Evolutionary conservation across 2,797 vertebrate species (phyloP).

Genomic region (Melanotaenia maccullochi): DNA sequence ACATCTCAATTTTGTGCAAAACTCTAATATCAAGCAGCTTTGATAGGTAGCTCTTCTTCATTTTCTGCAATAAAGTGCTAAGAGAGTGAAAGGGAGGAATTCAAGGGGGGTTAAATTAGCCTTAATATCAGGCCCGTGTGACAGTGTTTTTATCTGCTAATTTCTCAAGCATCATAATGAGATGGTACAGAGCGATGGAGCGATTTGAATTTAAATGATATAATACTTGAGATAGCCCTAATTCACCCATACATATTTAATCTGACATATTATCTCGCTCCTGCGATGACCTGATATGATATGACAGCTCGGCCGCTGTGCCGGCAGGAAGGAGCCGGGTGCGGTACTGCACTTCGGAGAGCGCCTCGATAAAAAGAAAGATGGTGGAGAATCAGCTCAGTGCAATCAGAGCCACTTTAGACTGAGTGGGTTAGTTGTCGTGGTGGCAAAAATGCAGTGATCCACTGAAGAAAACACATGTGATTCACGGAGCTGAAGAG

Average conservation of each 20-base stretch:
- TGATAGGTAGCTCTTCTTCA: slow-evolving; percentile 60
- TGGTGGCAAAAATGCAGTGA: slow-evolving; percentile 12
- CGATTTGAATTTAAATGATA: slow-evolving; percentile 88
- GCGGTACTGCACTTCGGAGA: slow-evolving; percentile 33
- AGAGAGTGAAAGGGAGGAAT: slow-evolving; percentile 50
- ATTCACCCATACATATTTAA: slow-evolving; percentile 89
- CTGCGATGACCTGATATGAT: slow-evolving; percentile 76
- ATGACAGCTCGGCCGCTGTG: slow-evolving; percentile 69
- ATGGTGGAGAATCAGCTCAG: slow-evolving; percentile 62
- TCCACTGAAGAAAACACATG: slow-evolving; percentile 7
- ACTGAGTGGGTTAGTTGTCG: slow-evolving; percentile 28
- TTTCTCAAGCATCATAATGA: slow-evolving; percentile 85
- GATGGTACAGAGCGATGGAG: slow-evolving; percentile 77
- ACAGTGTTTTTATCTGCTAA: slow-evolving; percentile 84
- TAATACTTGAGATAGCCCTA: slow-evolving; percentile 85
- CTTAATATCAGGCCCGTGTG: slow-evolving; percentile 75
- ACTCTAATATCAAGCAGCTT: slow-evolving; percentile 45
- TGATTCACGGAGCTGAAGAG: not conserved
- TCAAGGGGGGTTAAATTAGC: slow-evolving; percentile 72
- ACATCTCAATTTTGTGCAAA: slow-evolving; percentile 44
- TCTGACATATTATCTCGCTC: slow-evolving; percentile 84
- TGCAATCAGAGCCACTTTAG: slow-evolving; percentile 66
- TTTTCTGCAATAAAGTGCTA: slow-evolving; percentile 57
- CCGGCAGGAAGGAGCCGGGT: slow-evolving; percentile 56
- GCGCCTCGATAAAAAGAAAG: slow-evolving; percentile 35